Conservation (phyloP, 2,888 invertebrate species). For the Suillia variegata region DNA sequence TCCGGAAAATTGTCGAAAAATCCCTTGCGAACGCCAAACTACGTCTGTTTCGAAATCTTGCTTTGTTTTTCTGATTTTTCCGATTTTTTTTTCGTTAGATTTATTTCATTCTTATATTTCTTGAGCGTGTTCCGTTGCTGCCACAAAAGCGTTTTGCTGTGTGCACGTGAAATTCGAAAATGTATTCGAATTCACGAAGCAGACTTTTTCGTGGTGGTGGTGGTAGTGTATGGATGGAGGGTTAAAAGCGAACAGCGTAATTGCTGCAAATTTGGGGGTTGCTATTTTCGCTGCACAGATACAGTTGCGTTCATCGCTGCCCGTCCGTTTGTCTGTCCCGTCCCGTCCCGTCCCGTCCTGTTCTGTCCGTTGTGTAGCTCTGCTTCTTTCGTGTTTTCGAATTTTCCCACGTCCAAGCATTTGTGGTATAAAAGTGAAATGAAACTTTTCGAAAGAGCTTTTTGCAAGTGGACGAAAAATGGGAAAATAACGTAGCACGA, state of each 20-base stretch:
- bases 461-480: too few species aligned
- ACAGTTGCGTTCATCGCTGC: slow-evolving; percentile 15
- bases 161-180: too few species aligned
- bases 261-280: not conserved
- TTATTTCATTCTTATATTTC: too few species aligned
- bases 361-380: too few species aligned
- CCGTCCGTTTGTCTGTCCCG: too few species aligned
- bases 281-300: slow-evolving; percentile 11
- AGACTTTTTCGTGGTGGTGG: too few species aligned
- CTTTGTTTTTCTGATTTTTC: slow-evolving; percentile 26
- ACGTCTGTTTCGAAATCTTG: slow-evolving; percentile 40
- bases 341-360: too few species aligned
- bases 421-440: not conserved
- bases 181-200: too few species aligned
- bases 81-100: slow-evolving; percentile 10
- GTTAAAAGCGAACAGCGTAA: not conserved
- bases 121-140: not conserved
- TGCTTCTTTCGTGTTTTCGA: too few species aligned
- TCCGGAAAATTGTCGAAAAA: not conserved
- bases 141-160: not conserved
- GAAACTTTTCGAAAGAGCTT: too few species aligned
- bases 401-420: too few species aligned
- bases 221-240: not conserved
- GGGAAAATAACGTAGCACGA: too few species aligned
- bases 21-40: slow-evolving; percentile 25